A percentile compares a stretch with the other conserved stretches of the same genome.
Conservation (phyloP, 2,888 invertebrate species). For the Eupeodes latifasciatus region DNA sequence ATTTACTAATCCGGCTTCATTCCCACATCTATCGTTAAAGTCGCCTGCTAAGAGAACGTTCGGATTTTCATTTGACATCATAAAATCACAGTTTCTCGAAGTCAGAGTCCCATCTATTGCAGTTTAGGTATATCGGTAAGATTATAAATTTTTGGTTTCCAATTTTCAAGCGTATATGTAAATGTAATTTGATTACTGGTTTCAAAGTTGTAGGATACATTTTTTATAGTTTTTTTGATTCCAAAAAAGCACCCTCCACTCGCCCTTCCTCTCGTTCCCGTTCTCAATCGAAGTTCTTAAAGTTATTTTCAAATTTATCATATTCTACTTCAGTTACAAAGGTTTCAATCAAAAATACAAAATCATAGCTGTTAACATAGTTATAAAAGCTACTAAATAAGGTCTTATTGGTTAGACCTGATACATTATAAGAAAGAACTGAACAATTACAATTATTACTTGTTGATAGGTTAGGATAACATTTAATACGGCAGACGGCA, state of each 20-base stretch:
- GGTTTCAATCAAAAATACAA: constrained; percentile 18
- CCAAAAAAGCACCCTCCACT: no score
- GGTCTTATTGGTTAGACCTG: not conserved
- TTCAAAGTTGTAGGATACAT: not conserved
- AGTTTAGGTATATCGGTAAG: not conserved
- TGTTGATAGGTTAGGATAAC: not conserved
- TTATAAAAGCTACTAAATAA: constrained; percentile 13
- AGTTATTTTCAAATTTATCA: not conserved
- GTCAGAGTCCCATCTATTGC: no score
- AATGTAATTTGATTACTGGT: not conserved
- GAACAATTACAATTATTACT: not conserved
- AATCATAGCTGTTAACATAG: constrained; percentile 4
- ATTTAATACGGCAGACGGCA: not conserved
- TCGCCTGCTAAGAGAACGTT: no score
- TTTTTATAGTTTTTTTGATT: not conserved
- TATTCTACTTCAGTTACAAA: not conserved
- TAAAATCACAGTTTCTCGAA: no score
- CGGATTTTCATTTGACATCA: no score
- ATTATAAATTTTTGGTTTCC: not conserved
- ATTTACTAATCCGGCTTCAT: no score
- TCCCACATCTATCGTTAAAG: no score
- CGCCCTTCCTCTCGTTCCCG: no score
- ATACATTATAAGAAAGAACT: constrained; percentile 1
- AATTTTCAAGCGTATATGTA: not conserved
- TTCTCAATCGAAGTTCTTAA: not conserved